phyloP scores from a whole-genome alignment of 2,888 invertebrate species.

The Lissocephala sabroskyi region DNA sequence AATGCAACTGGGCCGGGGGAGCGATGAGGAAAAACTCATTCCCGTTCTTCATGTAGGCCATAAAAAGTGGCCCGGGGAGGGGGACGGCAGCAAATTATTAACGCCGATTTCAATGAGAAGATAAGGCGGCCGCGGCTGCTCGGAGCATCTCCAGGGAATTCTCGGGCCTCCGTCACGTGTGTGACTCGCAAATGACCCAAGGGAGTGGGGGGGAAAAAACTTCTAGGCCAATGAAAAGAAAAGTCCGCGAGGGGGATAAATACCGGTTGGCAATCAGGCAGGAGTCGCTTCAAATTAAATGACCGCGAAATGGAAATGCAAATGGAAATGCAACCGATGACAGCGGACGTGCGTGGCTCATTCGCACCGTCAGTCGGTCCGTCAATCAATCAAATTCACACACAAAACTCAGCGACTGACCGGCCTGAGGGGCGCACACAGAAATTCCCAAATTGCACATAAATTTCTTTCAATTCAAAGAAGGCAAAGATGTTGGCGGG shows the following conservation, averaged over 20 bases:
- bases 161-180: constrained; percentile 1
- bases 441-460: constrained; percentile 36
- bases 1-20: no score
- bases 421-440: not conserved
- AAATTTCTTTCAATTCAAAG: constrained; percentile 20
- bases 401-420: constrained; percentile 2
- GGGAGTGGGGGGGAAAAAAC: not conserved
- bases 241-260: constrained; percentile 3
- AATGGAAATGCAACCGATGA: constrained; percentile 16
- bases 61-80: no score
- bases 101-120: constrained; percentile 31
- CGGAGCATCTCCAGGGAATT: no score
- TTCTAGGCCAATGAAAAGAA: no score
- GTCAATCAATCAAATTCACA: constrained; percentile 32
- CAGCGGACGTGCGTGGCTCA: constrained; percentile 4
- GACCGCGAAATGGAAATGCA: constrained; percentile 28
- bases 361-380: no score
- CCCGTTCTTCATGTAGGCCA: no score
- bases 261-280: not conserved
- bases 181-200: not conserved
- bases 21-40: no score
- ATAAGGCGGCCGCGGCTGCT: constrained; percentile 17
- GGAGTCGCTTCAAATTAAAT: not conserved
- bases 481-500: no score
- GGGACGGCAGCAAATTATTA: constrained; percentile 18